Evolutionary conservation across 2,113 vertebrate species (phyloP), one percentile per base, ranked within the genome.

Genomic region (Tychaedon coryphoeus): DNA sequence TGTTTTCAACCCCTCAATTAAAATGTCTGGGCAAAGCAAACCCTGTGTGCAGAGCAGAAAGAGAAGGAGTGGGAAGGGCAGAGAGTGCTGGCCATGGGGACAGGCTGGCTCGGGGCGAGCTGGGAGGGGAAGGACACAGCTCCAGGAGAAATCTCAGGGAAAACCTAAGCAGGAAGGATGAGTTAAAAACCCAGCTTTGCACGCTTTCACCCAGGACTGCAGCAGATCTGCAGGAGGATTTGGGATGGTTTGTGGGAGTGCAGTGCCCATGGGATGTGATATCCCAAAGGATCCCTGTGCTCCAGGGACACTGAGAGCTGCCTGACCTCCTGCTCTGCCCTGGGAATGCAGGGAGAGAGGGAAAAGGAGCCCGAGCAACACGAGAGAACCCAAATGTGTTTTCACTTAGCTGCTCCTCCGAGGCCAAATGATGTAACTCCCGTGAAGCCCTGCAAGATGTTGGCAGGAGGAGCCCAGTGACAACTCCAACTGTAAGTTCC

Each of bases 381-480:
- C 25, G 48, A 78, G 13, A 0, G 0, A 84, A 73, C 16, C 4
- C 83, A 90, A 69, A 91, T 96, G 92, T 98, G 97, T 95, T 97
- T 97, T 83, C 72, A 96, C 95, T 98, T 96, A 95, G 88, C 82
- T 6, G 76, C 74, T 92, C 85, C 50, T 95, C 65, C 1, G 19
- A 62, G 94, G 95, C 95, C 95, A 83, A 87, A 92, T 98, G 98
- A 98, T 88, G 96, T 97, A 97, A 98, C 86, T 40, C 62, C 71
- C 2, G 64, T 34, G 40, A 83, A 96, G 29, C 90, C 74, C 96
- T 80, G 92, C 91, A 28, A 53, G 76, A 76, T n/a, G 69, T 82
- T 97, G 97, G 97, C 91, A 36, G 72, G 71, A 51, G 19, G 89
- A 95, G 77, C 64, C 82, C 20, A 28, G 33, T 79, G 96, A 96